phyloP scores from a whole-genome alignment of 2,113 vertebrate genomes.

The Muntiacus muntjak region DNA sequence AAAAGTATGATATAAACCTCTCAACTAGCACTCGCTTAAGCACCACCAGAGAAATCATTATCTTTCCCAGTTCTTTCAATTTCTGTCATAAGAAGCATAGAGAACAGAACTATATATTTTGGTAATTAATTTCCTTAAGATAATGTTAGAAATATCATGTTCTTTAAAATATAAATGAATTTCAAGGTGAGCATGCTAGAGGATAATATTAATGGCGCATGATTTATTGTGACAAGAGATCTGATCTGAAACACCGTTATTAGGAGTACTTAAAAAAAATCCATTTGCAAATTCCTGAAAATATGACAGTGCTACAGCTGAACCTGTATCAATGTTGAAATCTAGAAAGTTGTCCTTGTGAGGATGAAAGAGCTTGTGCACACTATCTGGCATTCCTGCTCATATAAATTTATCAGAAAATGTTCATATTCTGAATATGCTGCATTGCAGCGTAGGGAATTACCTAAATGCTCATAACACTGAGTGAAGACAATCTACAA shows the following conservation, averaged over 20 bases:
- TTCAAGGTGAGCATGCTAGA: conserved; percentile 80
- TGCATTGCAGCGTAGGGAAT: neutral
- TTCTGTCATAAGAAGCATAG: conserved; percentile 61
- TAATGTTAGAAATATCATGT: conserved; percentile 82
- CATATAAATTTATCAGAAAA: neutral
- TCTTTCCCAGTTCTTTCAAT: conserved; percentile 66
- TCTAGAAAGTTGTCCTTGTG: neutral
- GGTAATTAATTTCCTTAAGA: conserved; percentile 85
- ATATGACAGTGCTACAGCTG: conserved; percentile 67
- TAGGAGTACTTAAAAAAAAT: conserved; percentile 78
- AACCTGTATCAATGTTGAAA: conserved; percentile 53
- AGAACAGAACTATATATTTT: conserved; percentile 79
- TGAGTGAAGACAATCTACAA: neutral
- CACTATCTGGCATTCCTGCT: neutral
- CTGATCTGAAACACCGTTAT: conserved; percentile 78
- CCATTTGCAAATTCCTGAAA: conserved; percentile 76
- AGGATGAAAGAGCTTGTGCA: neutral
- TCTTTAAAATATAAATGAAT: conserved; percentile 85
- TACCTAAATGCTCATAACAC: neutral
- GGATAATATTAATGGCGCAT: conserved; percentile 81
- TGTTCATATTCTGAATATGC: neutral
- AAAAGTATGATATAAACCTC: conserved; percentile 47
- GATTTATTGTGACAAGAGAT: conserved; percentile 81
- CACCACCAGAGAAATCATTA: conserved; percentile 52
- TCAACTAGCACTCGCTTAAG: conserved; percentile 47